phyloP scores from a whole-genome alignment of 2,888 invertebrate species.

The Sinhomidia bicolor region DNA sequence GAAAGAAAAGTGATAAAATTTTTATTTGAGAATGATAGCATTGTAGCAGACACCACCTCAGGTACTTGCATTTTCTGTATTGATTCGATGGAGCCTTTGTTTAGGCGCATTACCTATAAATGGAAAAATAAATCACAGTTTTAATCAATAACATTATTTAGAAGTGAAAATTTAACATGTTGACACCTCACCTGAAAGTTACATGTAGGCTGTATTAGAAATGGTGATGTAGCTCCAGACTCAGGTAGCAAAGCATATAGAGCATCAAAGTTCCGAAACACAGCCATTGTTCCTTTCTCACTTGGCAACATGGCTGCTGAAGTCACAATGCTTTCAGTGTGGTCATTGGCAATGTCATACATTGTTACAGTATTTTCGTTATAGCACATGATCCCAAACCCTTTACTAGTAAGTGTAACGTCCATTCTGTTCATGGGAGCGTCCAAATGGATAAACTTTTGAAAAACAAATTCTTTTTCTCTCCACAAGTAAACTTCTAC shows the following conservation, averaged over 20 bases:
- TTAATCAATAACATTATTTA: too few relatives aligned
- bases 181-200: constrained; percentile 49
- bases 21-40: constrained; percentile 58
- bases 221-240: not conserved
- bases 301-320: constrained; percentile 13
- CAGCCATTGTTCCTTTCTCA: not conserved
- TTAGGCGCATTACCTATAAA: constrained; percentile 31
- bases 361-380: constrained; percentile 3
- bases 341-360: constrained; percentile 33
- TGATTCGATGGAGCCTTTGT: constrained; percentile 34
- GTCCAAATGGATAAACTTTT: not conserved
- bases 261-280: constrained; percentile 56
- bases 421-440: constrained; percentile 42
- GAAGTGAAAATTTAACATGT: not conserved
- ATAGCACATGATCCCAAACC: constrained; percentile 50
- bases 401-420: not conserved
- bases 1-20: constrained; percentile 69
- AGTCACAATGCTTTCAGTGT: not conserved
- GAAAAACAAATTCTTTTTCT: not conserved
- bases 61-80: constrained; percentile 67
- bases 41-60: constrained; percentile 57
- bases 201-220: constrained; percentile 41
- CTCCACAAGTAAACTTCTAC: constrained; percentile 14
- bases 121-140: not conserved
- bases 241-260: constrained; percentile 63